Evolutionary conservation across 2,797 vertebrate genomes (phyloP).

Genomic region (Anableps anableps): DNA sequence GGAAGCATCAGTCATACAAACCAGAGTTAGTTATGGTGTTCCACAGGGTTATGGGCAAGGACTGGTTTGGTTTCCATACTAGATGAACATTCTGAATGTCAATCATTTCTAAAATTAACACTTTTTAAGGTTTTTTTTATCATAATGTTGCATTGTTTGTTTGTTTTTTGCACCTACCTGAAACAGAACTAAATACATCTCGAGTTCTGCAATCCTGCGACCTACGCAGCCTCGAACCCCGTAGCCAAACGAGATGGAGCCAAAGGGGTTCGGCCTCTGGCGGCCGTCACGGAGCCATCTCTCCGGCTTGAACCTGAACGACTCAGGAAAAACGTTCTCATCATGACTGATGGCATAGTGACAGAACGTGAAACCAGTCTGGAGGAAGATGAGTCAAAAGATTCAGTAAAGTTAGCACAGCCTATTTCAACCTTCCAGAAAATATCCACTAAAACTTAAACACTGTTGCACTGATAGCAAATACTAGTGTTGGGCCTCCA

Average conservation of each 20-base stretch:
- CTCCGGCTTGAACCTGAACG: conserved; percentile 76
- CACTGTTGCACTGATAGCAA: not conserved
- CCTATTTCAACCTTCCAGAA: not conserved
- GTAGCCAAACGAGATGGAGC: conserved; percentile 82
- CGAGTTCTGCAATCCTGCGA: conserved; percentile 82
- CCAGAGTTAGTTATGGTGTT: not conserved
- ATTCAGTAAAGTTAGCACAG: not conserved
- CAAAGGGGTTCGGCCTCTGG: conserved; percentile 71
- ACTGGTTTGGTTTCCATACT: too few species aligned
- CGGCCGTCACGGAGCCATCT: conserved; percentile 78
- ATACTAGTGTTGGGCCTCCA: not conserved
- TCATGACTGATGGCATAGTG: conserved; percentile 82
- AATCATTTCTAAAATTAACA: not conserved
- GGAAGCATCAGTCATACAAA: not conserved
- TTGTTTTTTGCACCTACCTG: conserved; percentile 65
- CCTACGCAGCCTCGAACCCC: conserved; percentile 83
- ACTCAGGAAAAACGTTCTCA: conserved; percentile 74
- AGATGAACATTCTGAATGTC: not conserved
- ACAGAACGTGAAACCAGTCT: conserved; percentile 76
- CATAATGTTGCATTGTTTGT: not conserved
- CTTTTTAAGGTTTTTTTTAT: not conserved
- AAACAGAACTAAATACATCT: conserved; percentile 79
- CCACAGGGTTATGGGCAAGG: not conserved
- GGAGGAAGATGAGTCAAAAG: conserved; percentile 15
- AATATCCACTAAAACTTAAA: not conserved